These are phyloP conservation scores for Crepidodera aurea DNA, from an alignment of 2,888 invertebrate genomes.

Conservation along the genomic window DNA sequence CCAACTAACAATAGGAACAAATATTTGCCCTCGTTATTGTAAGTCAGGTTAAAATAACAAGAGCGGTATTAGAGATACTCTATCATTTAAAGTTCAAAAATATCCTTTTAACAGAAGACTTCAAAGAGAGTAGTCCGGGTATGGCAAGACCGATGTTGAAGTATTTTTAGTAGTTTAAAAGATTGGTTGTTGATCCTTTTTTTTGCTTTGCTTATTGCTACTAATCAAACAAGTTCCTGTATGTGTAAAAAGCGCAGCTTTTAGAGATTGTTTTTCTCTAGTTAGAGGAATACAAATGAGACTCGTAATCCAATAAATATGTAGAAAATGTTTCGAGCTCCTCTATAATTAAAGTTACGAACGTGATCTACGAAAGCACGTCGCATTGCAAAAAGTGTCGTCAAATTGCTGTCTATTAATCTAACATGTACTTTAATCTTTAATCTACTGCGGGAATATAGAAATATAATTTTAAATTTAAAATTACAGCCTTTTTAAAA, in stretches of 20 bases:
- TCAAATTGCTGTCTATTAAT: not conserved
- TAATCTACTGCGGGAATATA: too few relatives aligned
- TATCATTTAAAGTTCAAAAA: not conserved
- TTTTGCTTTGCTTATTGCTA: too few relatives aligned
- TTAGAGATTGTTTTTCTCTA: not conserved
- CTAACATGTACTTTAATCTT: too few relatives aligned
- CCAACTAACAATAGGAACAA: slow-evolving; percentile 9
- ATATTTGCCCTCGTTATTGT: slow-evolving; percentile 1
- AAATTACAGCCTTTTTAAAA: too few relatives aligned
- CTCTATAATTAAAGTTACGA: not conserved
- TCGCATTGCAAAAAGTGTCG: not conserved
- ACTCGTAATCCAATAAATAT: not conserved
- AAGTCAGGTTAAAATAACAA: slow-evolving; percentile 5
- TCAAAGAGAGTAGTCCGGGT: too few relatives aligned
- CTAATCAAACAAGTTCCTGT: too few relatives aligned
- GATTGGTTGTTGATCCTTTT: too few relatives aligned
- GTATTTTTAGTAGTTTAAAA: too few relatives aligned
- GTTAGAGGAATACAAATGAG: not conserved
- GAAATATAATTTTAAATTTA: too few relatives aligned
- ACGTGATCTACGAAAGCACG: not conserved
- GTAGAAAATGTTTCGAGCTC: not conserved
- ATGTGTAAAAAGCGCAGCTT: not conserved
- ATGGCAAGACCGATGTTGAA: too few relatives aligned
- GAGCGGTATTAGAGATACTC: not conserved
- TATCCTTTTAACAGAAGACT: too few relatives aligned